These are phyloP conservation scores for Taphrorychus bicolor DNA, from an alignment of 2,888 invertebrate species.

Conservation along the genomic window DNA sequence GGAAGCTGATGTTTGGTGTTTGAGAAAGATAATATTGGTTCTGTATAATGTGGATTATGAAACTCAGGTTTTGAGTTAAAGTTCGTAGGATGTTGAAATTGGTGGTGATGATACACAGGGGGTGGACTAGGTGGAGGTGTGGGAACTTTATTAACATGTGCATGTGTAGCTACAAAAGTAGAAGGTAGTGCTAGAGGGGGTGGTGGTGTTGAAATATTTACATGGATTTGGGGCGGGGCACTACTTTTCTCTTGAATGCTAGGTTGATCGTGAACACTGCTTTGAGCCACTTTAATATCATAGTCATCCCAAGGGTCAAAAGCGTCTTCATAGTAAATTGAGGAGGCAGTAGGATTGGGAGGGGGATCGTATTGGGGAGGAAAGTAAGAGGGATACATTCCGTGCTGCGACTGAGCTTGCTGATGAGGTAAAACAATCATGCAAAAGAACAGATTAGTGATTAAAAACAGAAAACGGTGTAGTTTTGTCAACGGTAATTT, in stretches of 20 bases:
- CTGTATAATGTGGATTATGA: no score
- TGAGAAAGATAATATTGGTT: no score
- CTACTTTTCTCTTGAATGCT: neutral
- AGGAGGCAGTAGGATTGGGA: conserved; percentile 37
- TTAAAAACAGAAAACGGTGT: conserved; percentile 2
- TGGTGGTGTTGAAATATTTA: neutral
- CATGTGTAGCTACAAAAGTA: no score
- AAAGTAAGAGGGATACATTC: conserved; percentile 30
- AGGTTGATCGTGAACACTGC: neutral
- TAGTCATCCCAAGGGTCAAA: conserved; percentile 81
- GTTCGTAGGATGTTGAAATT: no score
- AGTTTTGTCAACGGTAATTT: neutral
- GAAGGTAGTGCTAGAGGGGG: no score
- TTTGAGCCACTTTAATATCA: conserved; percentile 50
- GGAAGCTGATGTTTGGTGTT: no score
- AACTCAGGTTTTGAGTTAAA: no score
- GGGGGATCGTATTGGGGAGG: conserved; percentile 31
- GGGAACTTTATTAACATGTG: no score
- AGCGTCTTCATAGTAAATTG: conserved; percentile 56
- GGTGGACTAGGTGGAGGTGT: no score
- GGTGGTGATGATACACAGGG: no score
- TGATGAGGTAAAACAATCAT: conserved; percentile 53
- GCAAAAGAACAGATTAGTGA: conserved; percentile 52
- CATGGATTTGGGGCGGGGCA: neutral
- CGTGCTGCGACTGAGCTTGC: conserved; percentile 41